Evolutionary conservation across 64 coral and sea anemone genomes (phyloP).

Genomic region (Cladopsammia gracilis): DNA sequence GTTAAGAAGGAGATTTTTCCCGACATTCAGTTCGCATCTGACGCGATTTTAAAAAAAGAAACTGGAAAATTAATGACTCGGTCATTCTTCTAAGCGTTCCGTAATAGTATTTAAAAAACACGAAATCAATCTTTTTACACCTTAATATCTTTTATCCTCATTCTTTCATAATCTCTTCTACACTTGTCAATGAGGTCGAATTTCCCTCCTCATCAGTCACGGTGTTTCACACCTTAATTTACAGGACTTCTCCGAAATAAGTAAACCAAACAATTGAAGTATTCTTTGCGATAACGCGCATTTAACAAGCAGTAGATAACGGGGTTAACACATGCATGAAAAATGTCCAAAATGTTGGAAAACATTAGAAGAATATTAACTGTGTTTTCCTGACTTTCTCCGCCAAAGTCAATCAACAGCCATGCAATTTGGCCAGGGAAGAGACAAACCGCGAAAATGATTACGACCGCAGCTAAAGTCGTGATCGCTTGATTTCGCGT

Average conservation of each 20-base stretch:
- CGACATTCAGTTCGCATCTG: too few species aligned
- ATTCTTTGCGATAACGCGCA: slow-evolving; percentile 63
- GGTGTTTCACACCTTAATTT: not conserved
- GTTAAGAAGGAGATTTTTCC: too few species aligned
- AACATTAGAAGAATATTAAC: slow-evolving; percentile 49
- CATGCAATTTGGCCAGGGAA: slow-evolving; percentile 55
- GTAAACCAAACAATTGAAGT: slow-evolving; percentile 13
- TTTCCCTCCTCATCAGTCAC: too few species aligned
- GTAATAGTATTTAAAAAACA: not conserved
- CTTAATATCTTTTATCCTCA: too few species aligned
- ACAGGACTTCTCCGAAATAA: not conserved
- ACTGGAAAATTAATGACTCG: too few species aligned
- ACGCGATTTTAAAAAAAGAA: too few species aligned
- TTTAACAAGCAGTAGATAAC: slow-evolving; percentile 79
- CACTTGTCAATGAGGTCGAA: too few species aligned
- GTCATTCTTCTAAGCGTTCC: not conserved
- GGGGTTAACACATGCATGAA: slow-evolving; percentile 86
- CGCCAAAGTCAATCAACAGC: slow-evolving; percentile 42
- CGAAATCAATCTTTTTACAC: too few species aligned
- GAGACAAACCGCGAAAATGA: slow-evolving; percentile 57
- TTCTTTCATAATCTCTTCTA: not conserved
- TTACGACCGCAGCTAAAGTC: slow-evolving; percentile 48
- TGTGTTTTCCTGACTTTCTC: not conserved
- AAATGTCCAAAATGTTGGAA: slow-evolving; percentile 73
- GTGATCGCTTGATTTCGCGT: slow-evolving; percentile 43